These are phyloP conservation scores for Oconnorella tubifera DNA, from an alignment of 2,888 invertebrate genomes.

Conservation along the genomic window DNA sequence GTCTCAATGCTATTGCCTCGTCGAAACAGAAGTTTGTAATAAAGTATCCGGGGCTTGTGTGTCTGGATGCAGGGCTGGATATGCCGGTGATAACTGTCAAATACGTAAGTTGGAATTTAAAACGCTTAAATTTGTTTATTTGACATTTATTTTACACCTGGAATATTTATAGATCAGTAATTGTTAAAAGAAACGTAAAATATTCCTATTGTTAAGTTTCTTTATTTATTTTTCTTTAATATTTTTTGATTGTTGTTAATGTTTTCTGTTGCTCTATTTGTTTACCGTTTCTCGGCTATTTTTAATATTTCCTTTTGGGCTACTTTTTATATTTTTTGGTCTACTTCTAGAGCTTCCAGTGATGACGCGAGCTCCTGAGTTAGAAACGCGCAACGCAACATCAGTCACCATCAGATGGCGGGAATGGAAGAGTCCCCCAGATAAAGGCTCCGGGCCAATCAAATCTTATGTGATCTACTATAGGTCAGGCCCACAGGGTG, in stretches of 20 bases:
- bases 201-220: neutral
- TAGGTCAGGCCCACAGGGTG: slow-evolving; percentile 7
- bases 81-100: slow-evolving; percentile 48
- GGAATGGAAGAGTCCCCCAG: slow-evolving; percentile 26
- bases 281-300: no score
- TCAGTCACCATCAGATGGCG: slow-evolving; percentile 29
- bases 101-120: slow-evolving; percentile 42
- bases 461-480: slow-evolving; percentile 29
- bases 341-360: slow-evolving; percentile 33
- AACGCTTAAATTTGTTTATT: no score
- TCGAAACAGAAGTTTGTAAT: slow-evolving; percentile 44
- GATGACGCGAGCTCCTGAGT: slow-evolving; percentile 21
- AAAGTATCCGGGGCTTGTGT: slow-evolving; percentile 47
- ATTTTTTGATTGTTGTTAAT: no score
- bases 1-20: slow-evolving; percentile 47
- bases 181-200: no score
- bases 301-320: no score
- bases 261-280: no score
- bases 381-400: slow-evolving; percentile 17
- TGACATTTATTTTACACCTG: no score
- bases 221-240: slow-evolving; percentile 35
- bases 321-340: no score
- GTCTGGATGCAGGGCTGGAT: slow-evolving; percentile 46
- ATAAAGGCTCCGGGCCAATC: slow-evolving; percentile 32
- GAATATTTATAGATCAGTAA: no score